Conservation (phyloP, 2,113 vertebrate species). For the Theropithecus gelada region DNA sequence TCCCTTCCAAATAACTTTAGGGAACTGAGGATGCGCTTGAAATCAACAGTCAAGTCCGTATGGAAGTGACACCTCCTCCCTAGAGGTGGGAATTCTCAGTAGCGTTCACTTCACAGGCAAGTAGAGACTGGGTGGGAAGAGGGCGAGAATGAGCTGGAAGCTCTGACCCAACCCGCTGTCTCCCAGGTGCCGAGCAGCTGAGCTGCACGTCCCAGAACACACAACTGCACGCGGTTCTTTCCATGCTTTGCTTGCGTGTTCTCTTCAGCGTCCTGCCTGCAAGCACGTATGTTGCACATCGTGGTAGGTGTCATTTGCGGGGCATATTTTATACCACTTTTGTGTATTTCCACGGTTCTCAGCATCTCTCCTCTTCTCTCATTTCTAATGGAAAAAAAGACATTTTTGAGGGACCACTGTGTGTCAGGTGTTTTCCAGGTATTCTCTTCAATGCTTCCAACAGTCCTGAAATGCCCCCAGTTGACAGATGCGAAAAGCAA, state of each 20-base stretch:
- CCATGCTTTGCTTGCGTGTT: rapidly evolving
- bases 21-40: background rate
- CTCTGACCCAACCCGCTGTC: rapidly evolving
- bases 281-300: background rate
- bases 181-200: background rate
- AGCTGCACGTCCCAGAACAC: rapidly evolving
- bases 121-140: background rate
- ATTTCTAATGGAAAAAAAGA: background rate
- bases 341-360: rapidly evolving
- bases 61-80: background rate
- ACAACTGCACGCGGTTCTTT: rapidly evolving
- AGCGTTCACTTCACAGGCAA: background rate
- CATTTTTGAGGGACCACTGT: rapidly evolving
- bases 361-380: no score
- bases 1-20: no score
- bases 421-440: background rate
- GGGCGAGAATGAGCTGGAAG: rapidly evolving
- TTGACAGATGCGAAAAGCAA: rapidly evolving
- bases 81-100: background rate
- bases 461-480: background rate
- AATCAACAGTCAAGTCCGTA: rapidly evolving
- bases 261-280: background rate
- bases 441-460: background rate
- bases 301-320: background rate
- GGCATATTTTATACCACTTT: no score